phyloP scores from a whole-genome alignment of 2,113 vertebrate species.

The Dipodomys stephensi region DNA sequence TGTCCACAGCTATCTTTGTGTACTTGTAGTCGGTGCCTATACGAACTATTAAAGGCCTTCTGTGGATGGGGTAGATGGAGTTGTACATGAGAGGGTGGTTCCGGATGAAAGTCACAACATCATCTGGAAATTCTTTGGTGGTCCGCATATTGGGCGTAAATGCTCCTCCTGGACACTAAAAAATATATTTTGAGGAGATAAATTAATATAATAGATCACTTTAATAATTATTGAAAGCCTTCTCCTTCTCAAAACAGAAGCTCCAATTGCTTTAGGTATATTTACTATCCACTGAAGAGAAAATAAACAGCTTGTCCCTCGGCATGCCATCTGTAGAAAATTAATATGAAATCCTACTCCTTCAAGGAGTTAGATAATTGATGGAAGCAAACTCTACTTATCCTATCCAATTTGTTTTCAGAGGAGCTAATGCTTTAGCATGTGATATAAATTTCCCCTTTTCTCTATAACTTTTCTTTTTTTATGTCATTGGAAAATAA shows the following conservation, averaged over 20 bases:
- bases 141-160: constrained; percentile 96
- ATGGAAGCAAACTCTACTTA: background rate
- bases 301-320: background rate
- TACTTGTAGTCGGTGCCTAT: constrained; percentile 96
- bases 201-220: background rate
- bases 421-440: background rate
- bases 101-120: constrained; percentile 97
- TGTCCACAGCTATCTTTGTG: constrained; percentile 95
- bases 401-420: background rate
- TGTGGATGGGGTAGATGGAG: constrained; percentile 94
- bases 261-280: background rate
- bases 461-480: background rate
- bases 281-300: background rate
- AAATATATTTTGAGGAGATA: background rate
- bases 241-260: background rate
- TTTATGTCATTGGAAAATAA: background rate
- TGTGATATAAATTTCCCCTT: background rate
- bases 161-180: constrained; percentile 96
- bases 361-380: background rate
- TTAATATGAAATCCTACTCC: background rate
- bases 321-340: background rate
- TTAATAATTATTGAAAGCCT: background rate
- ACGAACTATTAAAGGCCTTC: constrained; percentile 94
- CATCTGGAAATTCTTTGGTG: constrained; percentile 98
- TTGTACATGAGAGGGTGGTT: constrained; percentile 99